A percentile compares a stretch with the other conserved stretches of the same genome.
Evolutionary conservation across 2,797 vertebrate species (phyloP).

Genomic region (Lepus townsendii): DNA sequence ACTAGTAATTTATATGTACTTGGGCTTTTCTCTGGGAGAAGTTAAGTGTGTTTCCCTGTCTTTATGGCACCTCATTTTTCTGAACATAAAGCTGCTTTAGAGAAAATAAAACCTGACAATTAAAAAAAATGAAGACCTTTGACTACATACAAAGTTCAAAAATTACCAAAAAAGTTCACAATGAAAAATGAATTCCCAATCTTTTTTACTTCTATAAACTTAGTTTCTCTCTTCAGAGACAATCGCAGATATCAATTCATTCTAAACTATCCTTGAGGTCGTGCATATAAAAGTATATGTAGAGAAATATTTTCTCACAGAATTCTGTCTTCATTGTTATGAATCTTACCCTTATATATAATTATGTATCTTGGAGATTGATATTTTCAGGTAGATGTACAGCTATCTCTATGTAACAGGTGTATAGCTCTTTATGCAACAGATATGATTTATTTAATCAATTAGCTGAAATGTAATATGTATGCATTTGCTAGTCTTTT

Average conservation of each 20-base stretch:
- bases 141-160: background rate
- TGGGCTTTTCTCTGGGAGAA: background rate
- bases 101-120: background rate
- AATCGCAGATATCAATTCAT: background rate
- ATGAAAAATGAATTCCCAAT: background rate
- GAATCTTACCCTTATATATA: background rate
- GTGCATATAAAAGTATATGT: background rate
- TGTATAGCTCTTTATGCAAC: background rate
- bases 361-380: background rate
- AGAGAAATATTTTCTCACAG: background rate
- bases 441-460: background rate
- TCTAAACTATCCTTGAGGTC: background rate
- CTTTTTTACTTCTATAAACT: background rate
- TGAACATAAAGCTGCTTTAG: background rate
- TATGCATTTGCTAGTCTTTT: background rate
- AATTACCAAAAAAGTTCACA: background rate
- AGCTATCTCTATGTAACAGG: background rate
- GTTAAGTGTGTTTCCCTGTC: background rate
- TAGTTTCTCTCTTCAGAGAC: background rate
- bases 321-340: background rate
- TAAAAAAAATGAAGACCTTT: background rate
- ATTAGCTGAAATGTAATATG: background rate
- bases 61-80: background rate
- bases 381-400: background rate
- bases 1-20: background rate